Evolutionary conservation across 2,888 invertebrate species (phyloP), one percentile per base, ranked within the genome.

Genomic region (Esperia sulphurella): DNA sequence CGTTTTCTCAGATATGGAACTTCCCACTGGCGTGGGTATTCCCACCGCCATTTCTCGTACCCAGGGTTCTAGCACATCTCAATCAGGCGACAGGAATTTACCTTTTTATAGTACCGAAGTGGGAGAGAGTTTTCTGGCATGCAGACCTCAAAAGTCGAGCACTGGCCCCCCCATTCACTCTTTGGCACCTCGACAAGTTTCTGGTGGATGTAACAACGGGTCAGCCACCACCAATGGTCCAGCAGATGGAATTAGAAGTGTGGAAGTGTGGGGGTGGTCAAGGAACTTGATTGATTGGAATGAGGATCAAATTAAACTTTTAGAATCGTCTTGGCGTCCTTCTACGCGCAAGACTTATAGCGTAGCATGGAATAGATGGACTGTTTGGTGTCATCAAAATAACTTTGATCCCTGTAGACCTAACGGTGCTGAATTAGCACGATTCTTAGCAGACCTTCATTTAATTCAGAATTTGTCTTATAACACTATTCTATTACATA

Each of bases 221-320:
- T 2, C 35, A 12, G 4, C 45, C 47, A 28, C 51, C 51, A 1
- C 48, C 46, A 8, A 21, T 46, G 4, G 37, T 43, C 4, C 6
- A 39, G 8, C 33, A 50, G 8, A 28, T 55, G 35, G 10, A 9
- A 1, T 29, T 51, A 10, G 48, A 51, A 31, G 52, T 58, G 0
- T 65, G 63, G 61, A 62, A 51, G 57, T 59, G 57, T 60, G 51
- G 57, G 61, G 63, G 60, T 65, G 63, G 62, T 7, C 49, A 0
- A 38, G 49, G 7, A 14, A 8, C 12, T 9, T 58, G 46, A 41
- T 8, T 1, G 29, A 6, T 0, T 65, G 62, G 62, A 49, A 44
- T 7, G 8, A 38, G 4, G 35, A 49, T 3, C 59, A 62, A 43
- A 31, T 40, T 30, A 9, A 35, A 0, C 21, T 62, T 1, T 43